Percentiles rank a stretch among this genome's conserved stretches.
Conservation (phyloP, 2,888 invertebrate genomes). For the Tromatobia lineatoria region DNA sequence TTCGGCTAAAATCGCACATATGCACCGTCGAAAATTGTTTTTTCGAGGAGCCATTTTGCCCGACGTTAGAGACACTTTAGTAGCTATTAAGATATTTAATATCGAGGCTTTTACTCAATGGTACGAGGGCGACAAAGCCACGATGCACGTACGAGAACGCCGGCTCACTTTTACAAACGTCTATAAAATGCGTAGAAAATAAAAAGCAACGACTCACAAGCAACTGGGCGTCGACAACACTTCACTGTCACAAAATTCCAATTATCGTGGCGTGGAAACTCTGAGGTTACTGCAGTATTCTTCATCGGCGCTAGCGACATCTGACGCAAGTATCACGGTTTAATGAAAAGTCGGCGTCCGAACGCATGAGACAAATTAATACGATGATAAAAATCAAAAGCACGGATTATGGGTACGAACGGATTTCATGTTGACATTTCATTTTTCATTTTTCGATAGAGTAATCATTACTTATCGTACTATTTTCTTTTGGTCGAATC, state of each 20-base stretch:
- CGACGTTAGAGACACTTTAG: constrained; percentile 73
- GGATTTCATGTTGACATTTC: not conserved
- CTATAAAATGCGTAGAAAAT: constrained; percentile 63
- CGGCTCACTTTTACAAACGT: constrained; percentile 18
- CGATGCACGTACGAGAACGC: constrained; percentile 6
- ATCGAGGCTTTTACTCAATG: not conserved
- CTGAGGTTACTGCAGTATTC: constrained; percentile 64
- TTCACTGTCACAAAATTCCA: constrained; percentile 77
- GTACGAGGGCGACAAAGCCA: constrained; percentile 15
- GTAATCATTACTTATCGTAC: too few relatives aligned
- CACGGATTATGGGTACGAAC: not conserved
- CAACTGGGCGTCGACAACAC: constrained; percentile 83
- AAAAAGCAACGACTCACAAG: constrained; percentile 79
- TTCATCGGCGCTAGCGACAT: constrained; percentile 48
- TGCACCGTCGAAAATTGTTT: constrained; percentile 78
- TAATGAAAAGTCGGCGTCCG: not conserved
- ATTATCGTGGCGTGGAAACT: constrained; percentile 71
- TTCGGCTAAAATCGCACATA: constrained; percentile 69
- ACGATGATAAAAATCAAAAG: not conserved
- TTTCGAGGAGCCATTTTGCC: constrained; percentile 82
- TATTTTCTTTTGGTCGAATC: too few relatives aligned
- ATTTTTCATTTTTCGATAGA: too few relatives aligned
- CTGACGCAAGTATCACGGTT: constrained; percentile 10
- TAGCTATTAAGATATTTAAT: constrained; percentile 52
- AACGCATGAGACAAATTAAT: not conserved